Conservation (phyloP, 1,140 invertebrate genomes). For the Telenomus remus region DNA sequence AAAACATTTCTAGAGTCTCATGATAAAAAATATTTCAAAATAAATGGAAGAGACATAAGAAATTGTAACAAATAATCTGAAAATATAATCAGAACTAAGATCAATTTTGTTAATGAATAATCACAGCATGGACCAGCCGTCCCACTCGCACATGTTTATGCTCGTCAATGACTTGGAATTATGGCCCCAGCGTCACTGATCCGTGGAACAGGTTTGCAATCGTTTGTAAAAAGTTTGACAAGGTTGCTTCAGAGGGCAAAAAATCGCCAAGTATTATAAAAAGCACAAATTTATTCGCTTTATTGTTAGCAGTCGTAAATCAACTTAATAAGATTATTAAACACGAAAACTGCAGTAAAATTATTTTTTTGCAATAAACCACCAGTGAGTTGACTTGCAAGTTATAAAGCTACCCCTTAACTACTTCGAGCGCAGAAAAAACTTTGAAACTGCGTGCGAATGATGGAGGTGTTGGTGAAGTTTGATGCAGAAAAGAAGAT, state of each 20-base stretch:
- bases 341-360: constrained; percentile 41
- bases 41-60: too few species aligned
- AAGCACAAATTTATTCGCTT: constrained; percentile 39
- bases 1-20: too few species aligned
- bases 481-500: constrained; percentile 13
- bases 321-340: constrained; percentile 52
- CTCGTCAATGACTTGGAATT: constrained; percentile 28
- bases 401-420: constrained; percentile 41
- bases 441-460: constrained; percentile 4
- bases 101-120: neutral
- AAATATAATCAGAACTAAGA: too few species aligned
- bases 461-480: constrained; percentile 18
- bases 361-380: constrained; percentile 37
- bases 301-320: constrained; percentile 45
- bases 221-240: constrained; percentile 45
- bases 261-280: constrained; percentile 37
- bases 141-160: constrained; percentile 12
- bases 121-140: neutral
- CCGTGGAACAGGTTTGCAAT: constrained; percentile 31
- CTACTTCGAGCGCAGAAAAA: constrained; percentile 12
- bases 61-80: too few species aligned
- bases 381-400: constrained; percentile 27
- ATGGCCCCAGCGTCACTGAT: constrained; percentile 8
- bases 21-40: too few species aligned
- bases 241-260: constrained; percentile 26